Conservation (phyloP, 2,888 invertebrate species). For the Dynastes tityus region DNA sequence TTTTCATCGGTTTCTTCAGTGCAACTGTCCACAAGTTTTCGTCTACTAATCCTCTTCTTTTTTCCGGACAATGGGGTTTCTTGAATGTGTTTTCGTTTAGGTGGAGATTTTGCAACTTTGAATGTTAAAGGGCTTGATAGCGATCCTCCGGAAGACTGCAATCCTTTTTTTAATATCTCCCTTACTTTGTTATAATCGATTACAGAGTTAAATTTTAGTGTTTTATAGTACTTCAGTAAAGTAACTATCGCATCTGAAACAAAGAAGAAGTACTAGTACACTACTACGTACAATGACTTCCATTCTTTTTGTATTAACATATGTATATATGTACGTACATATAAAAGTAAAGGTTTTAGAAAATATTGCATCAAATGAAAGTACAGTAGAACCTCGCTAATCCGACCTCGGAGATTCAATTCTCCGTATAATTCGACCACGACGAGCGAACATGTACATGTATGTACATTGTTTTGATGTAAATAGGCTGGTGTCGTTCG, state of each 20-base stretch:
- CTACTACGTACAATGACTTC: too few relatives aligned
- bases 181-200: conserved; percentile 85
- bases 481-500: too few relatives aligned
- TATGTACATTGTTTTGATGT: too few relatives aligned
- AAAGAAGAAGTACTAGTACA: conserved; percentile 26
- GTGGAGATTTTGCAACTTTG: conserved; percentile 59
- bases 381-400: too few relatives aligned
- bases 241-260: conserved; percentile 76
- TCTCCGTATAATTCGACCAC: too few relatives aligned
- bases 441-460: too few relatives aligned
- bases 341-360: too few relatives aligned
- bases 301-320: too few relatives aligned
- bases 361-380: too few relatives aligned
- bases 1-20: conserved; percentile 41
- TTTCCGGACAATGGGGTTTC: conserved; percentile 52
- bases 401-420: too few relatives aligned
- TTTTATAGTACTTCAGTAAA: conserved; percentile 80
- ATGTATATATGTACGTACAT: too few relatives aligned
- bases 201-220: conserved; percentile 79
- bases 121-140: conserved; percentile 77
- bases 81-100: conserved; percentile 55
- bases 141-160: conserved; percentile 76
- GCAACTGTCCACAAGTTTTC: conserved; percentile 24
- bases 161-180: conserved; percentile 77
- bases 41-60: conserved; percentile 54